Evolutionary conservation across 2,113 vertebrate species (phyloP).

Genomic region (Emydura subglobosa): DNA sequence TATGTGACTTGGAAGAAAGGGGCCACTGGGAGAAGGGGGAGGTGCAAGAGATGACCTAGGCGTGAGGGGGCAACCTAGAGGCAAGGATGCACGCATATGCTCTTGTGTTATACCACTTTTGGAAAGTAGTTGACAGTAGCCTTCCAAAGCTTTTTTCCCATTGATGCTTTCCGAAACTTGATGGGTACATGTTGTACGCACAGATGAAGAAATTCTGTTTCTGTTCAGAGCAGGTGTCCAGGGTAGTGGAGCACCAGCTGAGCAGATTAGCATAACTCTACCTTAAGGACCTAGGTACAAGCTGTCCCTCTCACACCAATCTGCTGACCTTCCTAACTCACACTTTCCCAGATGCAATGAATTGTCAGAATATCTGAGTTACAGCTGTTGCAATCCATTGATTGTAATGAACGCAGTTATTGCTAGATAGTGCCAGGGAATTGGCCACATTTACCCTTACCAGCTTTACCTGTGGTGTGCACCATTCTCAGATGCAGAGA

Average conservation of each 20-base stretch:
- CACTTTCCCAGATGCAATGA: background rate
- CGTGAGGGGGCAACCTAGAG: no score
- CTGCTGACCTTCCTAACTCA: background rate
- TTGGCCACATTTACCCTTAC: background rate
- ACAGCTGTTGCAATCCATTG: background rate
- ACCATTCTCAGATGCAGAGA: background rate
- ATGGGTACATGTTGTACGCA: background rate
- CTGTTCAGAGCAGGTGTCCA: background rate
- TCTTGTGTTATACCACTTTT: no score
- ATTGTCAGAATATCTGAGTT: background rate
- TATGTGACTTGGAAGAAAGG: no score
- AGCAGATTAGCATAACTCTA: background rate
- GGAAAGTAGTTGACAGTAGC: background rate
- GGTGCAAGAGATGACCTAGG: no score
- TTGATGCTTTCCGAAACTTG: background rate
- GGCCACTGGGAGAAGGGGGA: no score
- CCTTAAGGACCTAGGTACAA: background rate
- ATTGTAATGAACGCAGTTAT: background rate
- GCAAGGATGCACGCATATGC: no score
- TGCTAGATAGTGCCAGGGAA: background rate
- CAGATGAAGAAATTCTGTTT: background rate
- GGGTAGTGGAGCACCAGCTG: background rate
- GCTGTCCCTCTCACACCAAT: background rate
- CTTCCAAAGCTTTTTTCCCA: background rate
- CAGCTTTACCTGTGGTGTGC: background rate